Base-by-base conservation (phyloP, 2,888 invertebrate species). In the Dynastes tityus region DNA sequence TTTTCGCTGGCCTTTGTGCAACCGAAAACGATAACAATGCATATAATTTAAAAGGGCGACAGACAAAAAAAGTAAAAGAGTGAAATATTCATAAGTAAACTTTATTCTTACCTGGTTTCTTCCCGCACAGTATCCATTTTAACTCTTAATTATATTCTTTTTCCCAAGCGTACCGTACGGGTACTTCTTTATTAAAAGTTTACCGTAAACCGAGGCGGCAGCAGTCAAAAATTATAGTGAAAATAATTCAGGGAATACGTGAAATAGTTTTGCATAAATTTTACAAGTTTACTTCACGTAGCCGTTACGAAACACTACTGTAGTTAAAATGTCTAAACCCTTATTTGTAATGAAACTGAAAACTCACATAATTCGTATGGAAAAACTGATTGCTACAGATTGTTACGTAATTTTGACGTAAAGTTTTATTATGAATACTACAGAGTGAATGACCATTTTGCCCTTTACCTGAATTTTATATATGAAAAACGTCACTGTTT, bases 81-180 rank as follows among this genome's bases (percentile, higher is more conserved):
- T 27, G 32, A 76, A 67, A 76, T 53, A 71, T 67, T 53, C 68
- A 67, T 64, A 77, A 49, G 70, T 37, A 78, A 80, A 75, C 49
- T 77, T 80, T 81, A 73, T 78, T 27, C 79, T 79, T 79, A 81
- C 80, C 81, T 82, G 76, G 80, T 79, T 84, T 87, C 87, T 83
- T 87, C 87, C 74, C 85, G 83, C 82, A 86, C 85, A 74, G 85
- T 86, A 85, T 87, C 87, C 87, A 87, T 87, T 86, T 85, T 84
- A 84, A 83, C 81, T 83, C 83, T 85, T 86, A 86, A 87, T 87
- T 87, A 85, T 86, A 84, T 85, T 83, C 83, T 82, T 81, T 81
- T 82, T 84, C 83, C 83, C 75, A 65, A 76, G 76, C 53, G 67
- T 68, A 64, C n/a, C 53, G 75, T 55, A 29, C 55, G 29, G 71